These are phyloP conservation scores for Phrixothrix hirtus DNA, from an alignment of 2,888 invertebrate genomes.

Conservation along the genomic window DNA sequence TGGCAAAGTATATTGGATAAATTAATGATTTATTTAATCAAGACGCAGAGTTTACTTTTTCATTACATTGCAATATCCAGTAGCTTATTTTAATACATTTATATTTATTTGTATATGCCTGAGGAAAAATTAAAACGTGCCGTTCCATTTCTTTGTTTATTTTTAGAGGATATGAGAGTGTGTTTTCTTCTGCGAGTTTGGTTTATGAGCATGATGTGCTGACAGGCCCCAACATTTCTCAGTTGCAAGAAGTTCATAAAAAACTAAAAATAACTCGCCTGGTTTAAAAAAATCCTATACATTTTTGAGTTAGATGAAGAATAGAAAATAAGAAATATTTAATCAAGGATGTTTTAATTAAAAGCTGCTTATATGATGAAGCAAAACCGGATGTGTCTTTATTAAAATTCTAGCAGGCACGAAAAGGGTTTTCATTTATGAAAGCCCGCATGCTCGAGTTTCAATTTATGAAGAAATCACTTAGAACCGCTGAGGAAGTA, in stretches of 20 bases:
- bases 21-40: constrained; percentile 36
- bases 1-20: neutral
- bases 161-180: constrained; percentile 15
- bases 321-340: too few relatives aligned
- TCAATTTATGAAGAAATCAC: neutral
- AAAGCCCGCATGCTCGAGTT: constrained; percentile 9
- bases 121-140: constrained; percentile 27
- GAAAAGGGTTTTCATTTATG: neutral
- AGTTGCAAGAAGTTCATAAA: neutral
- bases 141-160: constrained; percentile 29
- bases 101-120: constrained; percentile 28
- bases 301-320: too few relatives aligned
- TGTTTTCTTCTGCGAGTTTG: constrained; percentile 15
- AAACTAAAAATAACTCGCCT: neutral
- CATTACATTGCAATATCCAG: constrained; percentile 23
- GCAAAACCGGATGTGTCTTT: neutral
- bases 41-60: constrained; percentile 20
- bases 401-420: too few relatives aligned
- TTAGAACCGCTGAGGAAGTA: too few relatives aligned
- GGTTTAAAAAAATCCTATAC: too few relatives aligned
- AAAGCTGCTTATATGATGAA: neutral
- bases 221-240: constrained; percentile 9
- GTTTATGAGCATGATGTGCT: constrained; percentile 19
- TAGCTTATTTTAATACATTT: constrained; percentile 28
- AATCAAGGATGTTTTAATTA: neutral